Evolutionary conservation across 2,797 vertebrate genomes (phyloP), one percentile per base, ranked within the genome.

Genomic region (Amniataba percoides): DNA sequence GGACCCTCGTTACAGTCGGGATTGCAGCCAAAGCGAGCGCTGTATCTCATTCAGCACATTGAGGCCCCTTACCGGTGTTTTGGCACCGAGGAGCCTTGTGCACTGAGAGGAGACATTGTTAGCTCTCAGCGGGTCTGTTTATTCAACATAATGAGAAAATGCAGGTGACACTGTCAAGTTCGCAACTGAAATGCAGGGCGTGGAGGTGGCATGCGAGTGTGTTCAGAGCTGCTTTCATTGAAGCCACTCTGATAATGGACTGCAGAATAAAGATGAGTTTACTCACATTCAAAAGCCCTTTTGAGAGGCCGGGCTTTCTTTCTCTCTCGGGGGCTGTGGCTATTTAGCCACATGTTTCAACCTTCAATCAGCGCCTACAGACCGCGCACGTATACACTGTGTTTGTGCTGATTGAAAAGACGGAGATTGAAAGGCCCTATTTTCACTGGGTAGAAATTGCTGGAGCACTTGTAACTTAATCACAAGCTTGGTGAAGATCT

Each of bases 101-200:
- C 51, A 73, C 53, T 13, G 70, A 81, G 73, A 64, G 69, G 48
- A 76, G 78, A 82, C 80, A 63, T 65, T 75, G 74, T 74, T 78
- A 69, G 59, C 71, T 78, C 71, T 80, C 66, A 46, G 65, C 42
- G 13, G 55, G 67, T 80, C 61, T 87, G 75, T 87, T 90, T 85
- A 87, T 91, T 86, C 68, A 70, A 83, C 71, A 77, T 79, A 84
- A 87, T 85, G 77, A 83, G 71, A 73, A 78, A 88, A 82, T 65
- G 65, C 83, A 77, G 76, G 80, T 80, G 78, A 83, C 45, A 43
- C 67, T 18, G 64, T 71, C 42, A 48, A n/a, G 62, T 58, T 43
- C 11, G 1, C 49, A 36, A 68, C 66, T 58, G 45, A 52, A 84
- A 78, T 13, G 16, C 39, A 55, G 60, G 34, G 45, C 42, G 49